Evolutionary conservation across 2,797 vertebrate species (phyloP), one percentile per base, ranked within the genome.

Genomic region (Malacoctenus gilli): DNA sequence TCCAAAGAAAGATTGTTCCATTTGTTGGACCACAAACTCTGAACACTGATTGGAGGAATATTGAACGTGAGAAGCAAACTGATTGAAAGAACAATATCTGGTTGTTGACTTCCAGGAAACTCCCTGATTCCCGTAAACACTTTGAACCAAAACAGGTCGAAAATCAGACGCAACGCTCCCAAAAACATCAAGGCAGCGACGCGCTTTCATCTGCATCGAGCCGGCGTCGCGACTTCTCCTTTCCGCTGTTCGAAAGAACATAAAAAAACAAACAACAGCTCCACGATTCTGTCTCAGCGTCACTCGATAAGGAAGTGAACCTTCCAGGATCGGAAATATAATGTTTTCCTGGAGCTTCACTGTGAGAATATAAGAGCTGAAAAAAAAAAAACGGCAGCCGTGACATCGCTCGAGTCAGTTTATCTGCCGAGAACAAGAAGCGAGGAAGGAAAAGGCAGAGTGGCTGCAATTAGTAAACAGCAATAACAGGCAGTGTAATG

Each of bases 371-470:
- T 1, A 20, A 31, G 15, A 12, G 19, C n/a, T n/a, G 0, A 1
- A 55, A 50, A 59, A 39, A 12, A 14, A 28, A 47, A 3, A 57
- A 47, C n/a, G 28, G 15, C 25, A 16, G 49, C 21, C 15, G 28
- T 36, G 8, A 18, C 31, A 2, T 28, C 6, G 25, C 9, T 28
- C 6, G 25, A 28, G 25, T 5, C 16, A 50, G 6, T n/a, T 50
- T 2, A 10, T 44, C 42, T 56, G 61, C 44, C 25, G 61, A 28
- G 43, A 55, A 62, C 18, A 59, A 61, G 55, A 53, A 30, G 34
- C 1, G 22, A 64, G 78, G 72, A 84, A 87, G 74, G 80, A 84
- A 83, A 77, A 64, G 61, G 71, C 50, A 25, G 60, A 66, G 54
- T 53, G 38, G 56, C 28, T 68, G 65, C 60, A 75, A 82, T 80